These are phyloP conservation scores for Mactra quadrangularis DNA, from an alignment of 1,140 invertebrate species.

Conservation along the genomic window DNA sequence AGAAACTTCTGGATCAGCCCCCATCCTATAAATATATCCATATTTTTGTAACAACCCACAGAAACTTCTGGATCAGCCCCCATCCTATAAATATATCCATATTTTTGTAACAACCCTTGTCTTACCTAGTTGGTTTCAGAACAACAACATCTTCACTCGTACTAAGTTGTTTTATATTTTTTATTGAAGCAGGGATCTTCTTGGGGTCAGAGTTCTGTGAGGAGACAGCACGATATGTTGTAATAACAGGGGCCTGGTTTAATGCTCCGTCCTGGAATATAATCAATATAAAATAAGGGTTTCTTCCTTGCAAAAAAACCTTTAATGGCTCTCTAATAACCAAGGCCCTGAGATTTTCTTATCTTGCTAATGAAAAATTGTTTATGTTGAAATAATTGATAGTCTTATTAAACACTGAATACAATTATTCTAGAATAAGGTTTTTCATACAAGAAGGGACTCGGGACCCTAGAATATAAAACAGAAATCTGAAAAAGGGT, in stretches of 20 bases:
- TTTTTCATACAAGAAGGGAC: too few species aligned
- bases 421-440: too few species aligned
- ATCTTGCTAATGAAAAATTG: neutral
- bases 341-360: neutral
- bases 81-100: too few species aligned
- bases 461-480: too few species aligned
- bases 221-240: conserved; percentile 76
- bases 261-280: conserved; percentile 74
- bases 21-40: too few species aligned
- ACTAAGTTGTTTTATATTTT: conserved; percentile 80
- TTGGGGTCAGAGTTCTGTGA: conserved; percentile 86
- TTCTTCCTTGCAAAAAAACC: too few species aligned
- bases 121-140: conserved; percentile 58
- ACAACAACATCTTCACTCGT: conserved; percentile 73
- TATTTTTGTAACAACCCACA: too few species aligned
- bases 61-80: too few species aligned
- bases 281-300: too few species aligned
- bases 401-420: neutral
- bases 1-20: too few species aligned
- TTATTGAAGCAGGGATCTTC: conserved; percentile 76
- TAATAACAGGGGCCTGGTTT: conserved; percentile 76
- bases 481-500: too few species aligned
- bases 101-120: too few species aligned
- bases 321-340: neutral
- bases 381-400: neutral